Conservation (phyloP, 2,888 invertebrate species). For the Dryomyza anilis region DNA sequence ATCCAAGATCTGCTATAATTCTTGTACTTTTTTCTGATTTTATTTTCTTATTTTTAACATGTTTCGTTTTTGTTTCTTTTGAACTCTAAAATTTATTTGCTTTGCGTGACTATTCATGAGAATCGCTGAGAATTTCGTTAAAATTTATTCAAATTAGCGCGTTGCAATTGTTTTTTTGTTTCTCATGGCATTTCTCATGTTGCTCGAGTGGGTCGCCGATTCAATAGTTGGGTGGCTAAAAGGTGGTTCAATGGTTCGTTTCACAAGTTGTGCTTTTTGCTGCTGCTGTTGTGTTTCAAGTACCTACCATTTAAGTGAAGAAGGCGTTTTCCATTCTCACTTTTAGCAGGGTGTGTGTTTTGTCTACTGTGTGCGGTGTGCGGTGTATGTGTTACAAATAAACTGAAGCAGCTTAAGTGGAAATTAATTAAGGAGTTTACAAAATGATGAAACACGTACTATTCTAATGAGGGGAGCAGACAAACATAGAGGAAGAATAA, state of each 20-base stretch:
- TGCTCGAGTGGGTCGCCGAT: not conserved
- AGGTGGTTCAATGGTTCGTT: not conserved
- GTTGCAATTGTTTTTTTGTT: not conserved
- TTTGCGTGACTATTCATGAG: constrained; percentile 18
- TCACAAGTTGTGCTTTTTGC: not conserved
- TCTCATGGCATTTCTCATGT: not conserved
- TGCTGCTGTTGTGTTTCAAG: not conserved
- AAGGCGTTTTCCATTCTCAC: too few relatives aligned
- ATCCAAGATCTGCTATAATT: too few relatives aligned
- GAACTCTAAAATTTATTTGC: constrained; percentile 9
- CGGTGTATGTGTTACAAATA: not conserved
- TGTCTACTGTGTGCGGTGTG: too few relatives aligned
- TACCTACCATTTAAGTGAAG: too few relatives aligned
- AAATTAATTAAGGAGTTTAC: constrained; percentile 2
- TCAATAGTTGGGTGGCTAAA: not conserved
- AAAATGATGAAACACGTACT: not conserved
- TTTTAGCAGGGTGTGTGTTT: too few relatives aligned
- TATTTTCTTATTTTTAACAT: not conserved
- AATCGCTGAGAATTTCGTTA: not conserved
- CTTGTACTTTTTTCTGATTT: not conserved
- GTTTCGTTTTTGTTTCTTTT: not conserved
- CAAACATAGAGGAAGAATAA: not conserved
- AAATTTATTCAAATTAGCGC: constrained; percentile 15
- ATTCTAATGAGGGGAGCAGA: not conserved
- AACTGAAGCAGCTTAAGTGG: not conserved